These are phyloP conservation scores for Labrus mixtus DNA, from an alignment of 2,113 vertebrate genomes.

Conservation along the genomic window DNA sequence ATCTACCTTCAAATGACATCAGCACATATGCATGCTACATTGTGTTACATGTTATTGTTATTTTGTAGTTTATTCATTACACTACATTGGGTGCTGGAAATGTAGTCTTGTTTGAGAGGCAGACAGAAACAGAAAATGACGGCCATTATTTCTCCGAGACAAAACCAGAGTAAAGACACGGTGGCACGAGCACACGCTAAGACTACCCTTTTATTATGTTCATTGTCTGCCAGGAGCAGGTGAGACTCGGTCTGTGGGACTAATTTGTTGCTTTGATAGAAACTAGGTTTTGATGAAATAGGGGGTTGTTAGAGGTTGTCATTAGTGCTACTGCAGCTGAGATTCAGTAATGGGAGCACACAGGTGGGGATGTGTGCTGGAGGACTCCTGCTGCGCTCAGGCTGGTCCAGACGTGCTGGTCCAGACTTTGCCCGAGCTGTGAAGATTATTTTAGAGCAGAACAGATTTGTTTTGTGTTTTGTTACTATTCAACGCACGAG, in stretches of 20 bases:
- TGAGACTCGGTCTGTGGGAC: constrained; percentile 43
- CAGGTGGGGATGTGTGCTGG: constrained; percentile 66
- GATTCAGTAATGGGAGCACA: constrained; percentile 73
- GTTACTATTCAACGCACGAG: constrained; percentile 24
- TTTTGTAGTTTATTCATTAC: not conserved
- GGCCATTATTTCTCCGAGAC: constrained; percentile 25
- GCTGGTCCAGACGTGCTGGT: constrained; percentile 51
- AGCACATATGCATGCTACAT: too few species aligned
- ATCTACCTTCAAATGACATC: too few species aligned
- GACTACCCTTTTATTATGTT: constrained; percentile 13
- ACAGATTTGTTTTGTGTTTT: constrained; percentile 9
- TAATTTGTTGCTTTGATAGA: constrained; percentile 74
- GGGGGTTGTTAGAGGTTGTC: constrained; percentile 75
- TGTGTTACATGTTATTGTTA: not conserved
- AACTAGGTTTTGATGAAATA: constrained; percentile 80
- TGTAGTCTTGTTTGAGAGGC: constrained; percentile 1
- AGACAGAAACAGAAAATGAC: constrained; percentile 8
- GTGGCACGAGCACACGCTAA: constrained; percentile 26
- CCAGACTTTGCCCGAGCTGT: constrained; percentile 46
- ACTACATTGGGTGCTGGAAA: not conserved
- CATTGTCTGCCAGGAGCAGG: constrained; percentile 42
- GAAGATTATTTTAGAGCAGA: constrained; percentile 36
- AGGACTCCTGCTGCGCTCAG: constrained; percentile 59
- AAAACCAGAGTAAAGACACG: constrained; percentile 15
- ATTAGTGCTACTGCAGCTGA: constrained; percentile 75